A percentile compares a stretch with the other conserved stretches of the same genome.
These are phyloP conservation scores for Meloidogyne exigua DNA, from an alignment of 1,140 invertebrate genomes.

Conservation along the genomic window DNA sequence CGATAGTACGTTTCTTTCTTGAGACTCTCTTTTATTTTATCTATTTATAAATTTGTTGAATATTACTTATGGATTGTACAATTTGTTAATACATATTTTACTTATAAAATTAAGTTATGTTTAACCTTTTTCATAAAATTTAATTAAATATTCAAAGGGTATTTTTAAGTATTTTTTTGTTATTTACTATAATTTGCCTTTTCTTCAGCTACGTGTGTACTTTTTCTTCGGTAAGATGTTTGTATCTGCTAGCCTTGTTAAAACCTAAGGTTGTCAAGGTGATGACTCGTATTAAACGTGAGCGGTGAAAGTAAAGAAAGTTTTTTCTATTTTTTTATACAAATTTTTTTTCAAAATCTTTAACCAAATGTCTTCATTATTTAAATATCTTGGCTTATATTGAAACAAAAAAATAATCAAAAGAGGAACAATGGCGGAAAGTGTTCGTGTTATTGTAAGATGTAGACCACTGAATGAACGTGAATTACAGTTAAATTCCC, in stretches of 20 bases:
- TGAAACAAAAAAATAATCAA: neutral
- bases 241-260: neutral
- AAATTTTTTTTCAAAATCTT: neutral
- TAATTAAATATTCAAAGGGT: too few species aligned
- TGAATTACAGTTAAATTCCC: slow-evolving; percentile 74
- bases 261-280: neutral
- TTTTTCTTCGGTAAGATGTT: slow-evolving; percentile 5
- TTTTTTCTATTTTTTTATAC: neutral
- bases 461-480: slow-evolving; percentile 83
- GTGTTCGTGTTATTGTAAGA: slow-evolving; percentile 84
- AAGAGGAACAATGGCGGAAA: slow-evolving; percentile 70
- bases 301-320: neutral
- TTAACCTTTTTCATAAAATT: too few species aligned
- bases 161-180: neutral
- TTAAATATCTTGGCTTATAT: neutral
- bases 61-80: too few species aligned
- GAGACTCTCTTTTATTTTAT: too few species aligned
- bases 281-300: neutral
- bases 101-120: too few species aligned
- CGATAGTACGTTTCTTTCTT: too few species aligned
- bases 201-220: neutral
- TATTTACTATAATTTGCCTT: too few species aligned
- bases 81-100: too few species aligned
- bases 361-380: neutral
- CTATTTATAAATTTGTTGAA: too few species aligned